phyloP scores from a whole-genome alignment of 2,113 vertebrate species.

The Megaceryle torquata region DNA sequence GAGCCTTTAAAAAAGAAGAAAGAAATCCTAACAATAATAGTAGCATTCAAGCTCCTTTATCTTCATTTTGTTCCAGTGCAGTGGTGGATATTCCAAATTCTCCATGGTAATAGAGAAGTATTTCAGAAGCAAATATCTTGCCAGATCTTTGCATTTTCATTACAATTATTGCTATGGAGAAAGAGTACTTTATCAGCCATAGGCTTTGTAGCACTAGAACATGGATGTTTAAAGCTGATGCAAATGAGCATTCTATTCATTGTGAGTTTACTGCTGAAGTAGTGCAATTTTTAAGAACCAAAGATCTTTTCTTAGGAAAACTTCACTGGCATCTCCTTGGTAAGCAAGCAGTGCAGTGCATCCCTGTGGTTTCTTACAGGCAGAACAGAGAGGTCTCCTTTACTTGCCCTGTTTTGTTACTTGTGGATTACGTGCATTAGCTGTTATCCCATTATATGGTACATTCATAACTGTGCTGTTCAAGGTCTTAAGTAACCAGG shows the following conservation, averaged over 20 bases:
- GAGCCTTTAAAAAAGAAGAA: slow-evolving; percentile 36
- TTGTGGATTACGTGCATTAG: slow-evolving; percentile 72
- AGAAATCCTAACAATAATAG: slow-evolving; percentile 56
- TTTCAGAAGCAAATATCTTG: slow-evolving; percentile 57
- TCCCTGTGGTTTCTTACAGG: slow-evolving; percentile 60
- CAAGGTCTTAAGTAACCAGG: slow-evolving; percentile 48
- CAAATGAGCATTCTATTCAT: slow-evolving; percentile 62
- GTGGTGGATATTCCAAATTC: slow-evolving; percentile 65
- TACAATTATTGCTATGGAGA: slow-evolving; percentile 45
- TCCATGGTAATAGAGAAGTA: slow-evolving; percentile 60
- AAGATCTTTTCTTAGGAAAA: slow-evolving; percentile 55
- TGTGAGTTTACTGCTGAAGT: slow-evolving; percentile 46
- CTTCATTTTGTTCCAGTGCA: slow-evolving; percentile 62
- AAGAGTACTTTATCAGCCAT: slow-evolving; percentile 49
- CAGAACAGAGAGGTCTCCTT: slow-evolving; percentile 38
- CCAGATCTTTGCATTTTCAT: slow-evolving; percentile 65
- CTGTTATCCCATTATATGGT: slow-evolving; percentile 78
- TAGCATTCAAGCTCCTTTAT: slow-evolving; percentile 57
- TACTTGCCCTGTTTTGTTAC: slow-evolving; percentile 56
- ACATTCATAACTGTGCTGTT: slow-evolving; percentile 71
- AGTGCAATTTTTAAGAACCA: slow-evolving; percentile 48
- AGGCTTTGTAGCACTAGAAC: slow-evolving; percentile 49
- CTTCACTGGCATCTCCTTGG: slow-evolving; percentile 66
- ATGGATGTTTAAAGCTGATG: slow-evolving; percentile 55
- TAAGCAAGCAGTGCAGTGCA: slow-evolving; percentile 33